Evolutionary conservation across 2,113 vertebrate genomes (phyloP).

Genomic region (Gambusia affinis): DNA sequence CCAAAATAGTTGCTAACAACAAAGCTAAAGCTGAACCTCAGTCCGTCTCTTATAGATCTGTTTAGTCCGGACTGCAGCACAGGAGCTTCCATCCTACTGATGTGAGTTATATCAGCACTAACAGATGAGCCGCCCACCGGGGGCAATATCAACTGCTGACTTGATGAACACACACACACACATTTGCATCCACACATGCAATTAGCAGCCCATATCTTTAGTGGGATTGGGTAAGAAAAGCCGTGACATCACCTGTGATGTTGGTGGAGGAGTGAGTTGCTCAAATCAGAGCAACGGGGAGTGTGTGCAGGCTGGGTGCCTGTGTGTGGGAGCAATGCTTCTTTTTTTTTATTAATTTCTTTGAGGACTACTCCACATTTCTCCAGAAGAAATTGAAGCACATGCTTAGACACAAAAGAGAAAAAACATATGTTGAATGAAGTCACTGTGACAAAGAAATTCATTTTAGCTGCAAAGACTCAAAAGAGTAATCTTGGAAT

Average conservation of each 20-base stretch:
- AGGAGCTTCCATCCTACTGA: constrained; percentile 23
- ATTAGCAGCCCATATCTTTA: constrained; percentile 55
- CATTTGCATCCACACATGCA: constrained; percentile 13
- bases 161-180: constrained; percentile 50
- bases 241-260: constrained; percentile 53
- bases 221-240: constrained; percentile 56
- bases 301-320: neutral
- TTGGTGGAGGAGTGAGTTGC: constrained; percentile 54
- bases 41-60: constrained; percentile 15
- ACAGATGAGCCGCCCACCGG: constrained; percentile 50
- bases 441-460: too few relatives aligned
- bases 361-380: too few relatives aligned
- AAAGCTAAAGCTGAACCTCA: constrained; percentile 38
- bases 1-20: constrained; percentile 51
- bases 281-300: constrained; percentile 14
- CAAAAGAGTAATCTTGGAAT: too few relatives aligned
- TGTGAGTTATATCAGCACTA: constrained; percentile 57
- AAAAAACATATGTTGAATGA: too few relatives aligned
- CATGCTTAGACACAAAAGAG: too few relatives aligned
- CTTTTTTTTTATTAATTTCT: too few relatives aligned
- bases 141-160: constrained; percentile 67
- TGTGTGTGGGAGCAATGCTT: neutral
- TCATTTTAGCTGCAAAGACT: too few relatives aligned
- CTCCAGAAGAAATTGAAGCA: too few relatives aligned
- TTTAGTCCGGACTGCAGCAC: constrained; percentile 35